Percentiles rank a stretch among this genome's conserved stretches.
These are phyloP conservation scores for Tetragnatha montana DNA, from an alignment of 2,888 invertebrate species.

Conservation along the genomic window DNA sequence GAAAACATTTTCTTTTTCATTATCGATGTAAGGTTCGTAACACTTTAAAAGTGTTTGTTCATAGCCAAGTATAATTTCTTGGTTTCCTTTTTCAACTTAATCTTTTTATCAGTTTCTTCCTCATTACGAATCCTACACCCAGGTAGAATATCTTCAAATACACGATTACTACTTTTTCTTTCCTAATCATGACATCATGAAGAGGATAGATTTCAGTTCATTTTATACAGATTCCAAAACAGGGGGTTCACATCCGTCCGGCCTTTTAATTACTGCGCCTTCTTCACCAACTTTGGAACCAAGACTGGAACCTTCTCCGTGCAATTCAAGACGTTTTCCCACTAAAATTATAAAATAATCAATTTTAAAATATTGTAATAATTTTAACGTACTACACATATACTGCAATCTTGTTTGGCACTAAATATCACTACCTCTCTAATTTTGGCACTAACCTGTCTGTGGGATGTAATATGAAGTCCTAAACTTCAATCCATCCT, in stretches of 20 bases:
- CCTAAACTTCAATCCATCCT: no score
- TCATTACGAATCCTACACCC: slow-evolving; percentile 89
- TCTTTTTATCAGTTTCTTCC: slow-evolving; percentile 79
- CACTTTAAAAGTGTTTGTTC: slow-evolving; percentile 87
- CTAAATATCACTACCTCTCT: no score
- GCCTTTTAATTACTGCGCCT: slow-evolving; percentile 76
- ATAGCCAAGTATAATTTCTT: slow-evolving; percentile 84
- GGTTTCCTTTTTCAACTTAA: slow-evolving; percentile 92
- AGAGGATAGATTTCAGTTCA: no score
- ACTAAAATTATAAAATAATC: slow-evolving; percentile 79
- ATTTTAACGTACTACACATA: no score
- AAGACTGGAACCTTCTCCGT: slow-evolving; percentile 85
- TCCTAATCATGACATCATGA: no score
- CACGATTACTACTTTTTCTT: no score
- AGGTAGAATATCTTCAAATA: slow-evolving; percentile 94
- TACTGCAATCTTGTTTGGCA: no score
- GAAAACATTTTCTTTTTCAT: slow-evolving; percentile 35
- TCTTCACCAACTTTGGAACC: slow-evolving; percentile 72
- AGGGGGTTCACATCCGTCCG: slow-evolving; percentile 95
- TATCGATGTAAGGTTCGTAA: slow-evolving; percentile 70
- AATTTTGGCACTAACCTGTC: no score
- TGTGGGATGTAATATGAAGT: no score
- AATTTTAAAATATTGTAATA: no score
- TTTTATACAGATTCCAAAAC: slow-evolving; percentile 94
- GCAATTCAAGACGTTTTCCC: slow-evolving; percentile 94